A percentile compares a stretch with the other conserved stretches of the same genome.
Conservation (phyloP, 2,797 vertebrate genomes). For the Ataeniobius toweri region DNA sequence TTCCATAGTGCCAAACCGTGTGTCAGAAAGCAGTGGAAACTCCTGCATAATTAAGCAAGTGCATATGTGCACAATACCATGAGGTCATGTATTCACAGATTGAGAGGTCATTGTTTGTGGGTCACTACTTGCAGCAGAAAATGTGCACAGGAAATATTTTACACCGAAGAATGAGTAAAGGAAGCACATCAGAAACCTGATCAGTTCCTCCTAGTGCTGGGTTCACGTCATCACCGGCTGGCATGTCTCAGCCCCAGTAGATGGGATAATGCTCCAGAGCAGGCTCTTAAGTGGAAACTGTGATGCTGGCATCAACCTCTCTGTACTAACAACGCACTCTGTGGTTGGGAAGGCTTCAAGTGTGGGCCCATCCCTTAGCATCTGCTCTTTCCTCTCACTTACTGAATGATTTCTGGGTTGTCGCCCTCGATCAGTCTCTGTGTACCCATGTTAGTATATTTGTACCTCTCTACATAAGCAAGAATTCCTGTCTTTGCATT, state of each 20-base stretch:
- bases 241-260: constrained; percentile 25
- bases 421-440: constrained; percentile 45
- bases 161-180: constrained; percentile 13
- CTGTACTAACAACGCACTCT: constrained; percentile 50
- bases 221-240: constrained; percentile 16
- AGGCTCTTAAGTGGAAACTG: constrained; percentile 61
- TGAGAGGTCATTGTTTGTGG: constrained; percentile 8
- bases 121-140: not conserved
- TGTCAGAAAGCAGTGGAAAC: too few species aligned
- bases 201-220: constrained; percentile 40
- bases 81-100: not conserved
- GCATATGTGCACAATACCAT: not conserved
- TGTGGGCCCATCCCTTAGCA: constrained; percentile 52
- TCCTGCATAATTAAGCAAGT: not conserved
- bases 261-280: constrained; percentile 22
- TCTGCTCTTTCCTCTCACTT: constrained; percentile 61
- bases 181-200: constrained; percentile 50
- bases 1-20: too few species aligned
- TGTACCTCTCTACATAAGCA: constrained; percentile 54
- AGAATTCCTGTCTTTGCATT: constrained; percentile 30
- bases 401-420: constrained; percentile 51
- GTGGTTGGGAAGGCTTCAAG: constrained; percentile 46
- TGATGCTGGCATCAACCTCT: constrained; percentile 57
- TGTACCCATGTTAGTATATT: constrained; percentile 39
- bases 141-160: constrained; percentile 9